Conservation (phyloP, 2,113 vertebrate species). For the Otolemur garnettii region DNA sequence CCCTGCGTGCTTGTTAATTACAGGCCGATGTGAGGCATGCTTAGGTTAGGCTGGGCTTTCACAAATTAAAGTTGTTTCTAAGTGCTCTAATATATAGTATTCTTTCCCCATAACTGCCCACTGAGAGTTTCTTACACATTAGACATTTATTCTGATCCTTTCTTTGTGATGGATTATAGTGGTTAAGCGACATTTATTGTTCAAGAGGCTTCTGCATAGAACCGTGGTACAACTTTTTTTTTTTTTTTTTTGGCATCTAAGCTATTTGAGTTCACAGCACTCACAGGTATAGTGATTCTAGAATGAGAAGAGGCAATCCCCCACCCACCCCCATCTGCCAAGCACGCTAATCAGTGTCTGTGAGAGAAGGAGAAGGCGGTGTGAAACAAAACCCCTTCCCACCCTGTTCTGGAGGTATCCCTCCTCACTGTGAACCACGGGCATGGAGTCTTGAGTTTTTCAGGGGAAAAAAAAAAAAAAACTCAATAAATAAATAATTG, state of each 20-base stretch:
- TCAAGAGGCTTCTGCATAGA: constrained; percentile 45
- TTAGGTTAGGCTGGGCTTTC: background rate
- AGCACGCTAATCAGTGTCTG: background rate
- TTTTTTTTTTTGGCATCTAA: background rate
- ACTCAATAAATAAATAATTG: background rate
- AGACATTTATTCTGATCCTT: constrained; percentile 19
- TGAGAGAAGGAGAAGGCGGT: background rate
- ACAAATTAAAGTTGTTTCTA: background rate
- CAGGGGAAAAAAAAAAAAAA: constrained; percentile 7
- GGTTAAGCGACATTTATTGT: constrained; percentile 22
- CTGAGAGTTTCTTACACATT: background rate
- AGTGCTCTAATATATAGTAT: background rate
- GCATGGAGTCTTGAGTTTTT: background rate
- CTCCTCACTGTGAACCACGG: background rate
- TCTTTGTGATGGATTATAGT: constrained; percentile 5
- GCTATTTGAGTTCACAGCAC: background rate
- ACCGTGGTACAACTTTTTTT: background rate
- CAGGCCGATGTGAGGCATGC: background rate
- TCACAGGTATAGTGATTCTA: background rate
- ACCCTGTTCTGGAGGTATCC: background rate
- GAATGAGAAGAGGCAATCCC: background rate
- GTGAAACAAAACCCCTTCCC: background rate
- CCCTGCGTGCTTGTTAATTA: background rate
- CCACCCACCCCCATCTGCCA: background rate
- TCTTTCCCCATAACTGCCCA: background rate